Base-by-base conservation (phyloP, 2,888 invertebrate genomes). In the Lochmaea capreae region DNA sequence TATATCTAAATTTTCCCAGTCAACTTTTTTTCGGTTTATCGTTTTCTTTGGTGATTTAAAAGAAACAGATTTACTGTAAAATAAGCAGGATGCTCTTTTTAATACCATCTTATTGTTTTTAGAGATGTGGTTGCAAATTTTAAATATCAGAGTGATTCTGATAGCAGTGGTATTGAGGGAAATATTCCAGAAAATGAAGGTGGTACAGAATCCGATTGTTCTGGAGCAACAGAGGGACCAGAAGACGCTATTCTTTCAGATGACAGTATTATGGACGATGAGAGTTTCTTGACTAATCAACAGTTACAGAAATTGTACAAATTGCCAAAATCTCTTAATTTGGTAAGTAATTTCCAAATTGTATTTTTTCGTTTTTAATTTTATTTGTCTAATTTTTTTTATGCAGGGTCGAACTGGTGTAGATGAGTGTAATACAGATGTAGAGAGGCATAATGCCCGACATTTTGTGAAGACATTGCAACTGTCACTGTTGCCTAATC, bases 391-490 rank as follows among this genome's bases (percentile, higher is more conserved):
- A 42, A 69, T 43, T 57, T 83, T 82, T 72, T 77, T 33, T 33
- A 33, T 33, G 0, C 33, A 87, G 87, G 87, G 87, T 14, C 84
- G 87, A 52, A 82, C 85, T 65, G 88, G 88, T 49, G 80, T 87
- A 46, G 87, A 90, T 75, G 90, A 93, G 84, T 93, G 93, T 80
- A 95, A 95, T 79, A 93, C 94, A 12, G 95, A 96, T 83, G 91
- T 94, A 59, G 97, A 97, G 85, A 89, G 96, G 67, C 94, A 95
- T 84, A 96, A 96, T 85, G 96, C 97, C 0, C 89, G 93, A 22
- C 93, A 94, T 83, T 97, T 96, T 85, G 92, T 95, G 0, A 92
- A 93, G 83, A 94, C 93, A 0, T 84, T 97, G 33, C 92, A 92
- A 76, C 90, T 91, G 75, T 91, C 93, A 73, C 87, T 96, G 57